Base-by-base conservation (phyloP, 2,113 vertebrate species). In the Pimephales promelas region DNA sequence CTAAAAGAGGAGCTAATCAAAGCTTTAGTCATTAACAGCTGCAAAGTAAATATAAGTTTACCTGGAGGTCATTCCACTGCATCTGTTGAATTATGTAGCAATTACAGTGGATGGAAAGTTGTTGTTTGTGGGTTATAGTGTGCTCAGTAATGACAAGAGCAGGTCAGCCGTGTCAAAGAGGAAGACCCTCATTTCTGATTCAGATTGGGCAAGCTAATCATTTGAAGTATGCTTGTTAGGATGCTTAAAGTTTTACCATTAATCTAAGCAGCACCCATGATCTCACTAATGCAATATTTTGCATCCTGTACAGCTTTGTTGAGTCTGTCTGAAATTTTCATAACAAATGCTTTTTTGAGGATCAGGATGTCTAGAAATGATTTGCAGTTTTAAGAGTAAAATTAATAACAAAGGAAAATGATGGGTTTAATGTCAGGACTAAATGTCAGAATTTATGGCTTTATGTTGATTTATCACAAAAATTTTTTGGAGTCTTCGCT, bases 21-120 rank as follows among this genome's bases (percentile, higher is more conserved):
- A 93, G 86, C 92, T 91, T 92, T 91, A 94, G 93, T 94, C 92
- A 95, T 93, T 92, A 93, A 94, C 90, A 91, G 91, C 90, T 92
- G 92, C 91, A 93, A 91, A 91, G 91, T 93, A 95, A 94, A 94
- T 94, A 92, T 91, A 93, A 92, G 94, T 94, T 94, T 94, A 94
- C 90, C 87, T 91, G 89, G 92, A 87, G 92, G 93, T 94, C 93
- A 93, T 89, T 93, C 93, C 90, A 93, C 90, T 92, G 92, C 90
- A 91, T 91, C 90, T 93, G 90, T 92, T 92, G 90, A 93, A 92
- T 93, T 91, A 90, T 86, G 92, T 90, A 90, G 92, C 93, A 92
- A 94, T 95, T 94, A 91, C 91, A 88, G 88, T 84, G 90, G 90
- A 92, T 92, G 90, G 89, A 90, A 90, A 84, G 71, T 91, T 89